A percentile compares a stretch with the other conserved stretches of the same genome.
phyloP scores from a whole-genome alignment of 2,797 vertebrate genomes.

The Falco berigora region DNA sequence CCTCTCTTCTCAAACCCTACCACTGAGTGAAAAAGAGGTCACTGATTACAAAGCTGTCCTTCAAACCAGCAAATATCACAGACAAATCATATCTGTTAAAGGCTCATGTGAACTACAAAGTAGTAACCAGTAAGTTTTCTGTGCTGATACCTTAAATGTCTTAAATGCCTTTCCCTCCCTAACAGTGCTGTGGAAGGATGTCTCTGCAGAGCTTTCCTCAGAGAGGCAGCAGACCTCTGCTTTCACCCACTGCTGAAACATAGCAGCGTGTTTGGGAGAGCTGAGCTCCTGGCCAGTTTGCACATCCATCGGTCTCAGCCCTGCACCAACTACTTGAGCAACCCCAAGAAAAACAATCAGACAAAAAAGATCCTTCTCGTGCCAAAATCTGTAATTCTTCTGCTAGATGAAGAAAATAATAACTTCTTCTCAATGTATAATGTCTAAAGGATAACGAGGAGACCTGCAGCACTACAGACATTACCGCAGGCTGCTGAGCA shows the following conservation, averaged over 20 bases:
- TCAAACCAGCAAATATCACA: background rate
- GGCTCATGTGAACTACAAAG: background rate
- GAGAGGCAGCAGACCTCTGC: background rate
- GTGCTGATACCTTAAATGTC: background rate
- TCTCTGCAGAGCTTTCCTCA: background rate
- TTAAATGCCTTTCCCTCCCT: background rate
- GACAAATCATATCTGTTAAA: background rate
- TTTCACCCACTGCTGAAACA: background rate
- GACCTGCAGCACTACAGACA: background rate
- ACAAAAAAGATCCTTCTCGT: background rate
- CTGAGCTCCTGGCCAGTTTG: background rate
- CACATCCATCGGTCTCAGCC: background rate
- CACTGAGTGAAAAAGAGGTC: background rate
- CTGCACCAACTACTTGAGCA: background rate
- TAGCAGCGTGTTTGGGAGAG: background rate
- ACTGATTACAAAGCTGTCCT: background rate
- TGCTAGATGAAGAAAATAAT: background rate
- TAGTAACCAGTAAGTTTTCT: background rate
- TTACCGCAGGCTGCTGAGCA: background rate
- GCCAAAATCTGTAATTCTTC: background rate
- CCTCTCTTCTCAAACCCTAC: background rate
- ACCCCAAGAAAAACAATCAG: background rate
- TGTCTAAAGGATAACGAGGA: background rate
- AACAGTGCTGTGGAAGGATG: background rate
- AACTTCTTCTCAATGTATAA: background rate